phyloP scores from a whole-genome alignment of 2,113 vertebrate species.

The Machaerirhynchus nigripectus region DNA sequence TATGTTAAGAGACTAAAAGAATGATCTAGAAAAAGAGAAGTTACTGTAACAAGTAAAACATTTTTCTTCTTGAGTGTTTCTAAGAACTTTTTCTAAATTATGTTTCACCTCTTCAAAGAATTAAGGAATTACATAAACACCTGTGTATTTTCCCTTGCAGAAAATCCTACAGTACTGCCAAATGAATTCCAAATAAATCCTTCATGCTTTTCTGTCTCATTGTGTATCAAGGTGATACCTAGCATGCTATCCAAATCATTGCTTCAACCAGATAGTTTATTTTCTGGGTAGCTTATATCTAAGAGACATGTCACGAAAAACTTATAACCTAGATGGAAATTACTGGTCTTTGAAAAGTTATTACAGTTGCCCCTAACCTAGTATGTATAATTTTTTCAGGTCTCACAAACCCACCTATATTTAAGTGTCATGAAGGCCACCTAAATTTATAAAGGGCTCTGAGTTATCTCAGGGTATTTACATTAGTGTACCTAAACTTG shows the following conservation, averaged over 20 bases:
- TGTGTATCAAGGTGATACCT: not conserved
- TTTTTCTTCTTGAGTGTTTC: not conserved
- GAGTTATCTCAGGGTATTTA: constrained; percentile 15
- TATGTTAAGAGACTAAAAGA: not conserved
- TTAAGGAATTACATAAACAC: not conserved
- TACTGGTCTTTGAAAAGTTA: not conserved
- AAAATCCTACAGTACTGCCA: not conserved
- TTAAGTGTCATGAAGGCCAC: not conserved
- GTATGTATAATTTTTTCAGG: not conserved
- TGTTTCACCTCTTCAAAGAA: not conserved
- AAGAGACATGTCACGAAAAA: not conserved
- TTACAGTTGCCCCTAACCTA: not conserved
- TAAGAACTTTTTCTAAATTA: not conserved
- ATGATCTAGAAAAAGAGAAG: not conserved
- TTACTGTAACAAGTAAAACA: not conserved
- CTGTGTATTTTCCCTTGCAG: not conserved
- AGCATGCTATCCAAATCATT: not conserved
- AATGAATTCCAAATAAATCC: not conserved
- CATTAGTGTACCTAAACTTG: not conserved
- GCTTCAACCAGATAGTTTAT: not conserved
- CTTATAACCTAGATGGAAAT: not conserved
- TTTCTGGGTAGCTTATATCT: not conserved
- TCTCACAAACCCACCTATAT: not conserved
- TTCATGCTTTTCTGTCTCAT: not conserved
- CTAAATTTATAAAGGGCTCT: not conserved